A percentile compares a stretch with the other conserved stretches of the same genome.
Evolutionary conservation across 1,140 invertebrate genomes (phyloP).

Genomic region (Riptortus pedestris): DNA sequence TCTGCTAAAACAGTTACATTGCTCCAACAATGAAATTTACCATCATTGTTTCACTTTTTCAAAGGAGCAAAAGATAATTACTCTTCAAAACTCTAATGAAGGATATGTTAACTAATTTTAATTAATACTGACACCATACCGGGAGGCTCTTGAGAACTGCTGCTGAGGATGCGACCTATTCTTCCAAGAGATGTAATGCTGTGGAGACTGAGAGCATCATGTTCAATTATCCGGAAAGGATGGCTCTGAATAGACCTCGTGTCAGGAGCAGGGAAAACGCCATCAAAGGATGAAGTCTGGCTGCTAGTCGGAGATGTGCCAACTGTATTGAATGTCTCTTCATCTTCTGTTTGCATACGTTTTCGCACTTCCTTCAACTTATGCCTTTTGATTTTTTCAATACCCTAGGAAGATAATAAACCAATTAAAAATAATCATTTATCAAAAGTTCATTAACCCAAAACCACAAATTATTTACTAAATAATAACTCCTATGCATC

Average conservation of each 20-base stretch:
- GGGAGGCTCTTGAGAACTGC: too few species aligned
- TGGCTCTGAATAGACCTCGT: slow-evolving; percentile 47
- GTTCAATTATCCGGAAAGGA: slow-evolving; percentile 72
- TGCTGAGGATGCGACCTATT: slow-evolving; percentile 59
- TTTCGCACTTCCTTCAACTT: slow-evolving; percentile 71
- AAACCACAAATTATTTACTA: too few species aligned
- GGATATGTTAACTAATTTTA: too few species aligned
- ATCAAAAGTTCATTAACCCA: too few species aligned
- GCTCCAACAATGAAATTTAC: too few species aligned
- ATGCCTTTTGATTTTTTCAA: slow-evolving; percentile 34
- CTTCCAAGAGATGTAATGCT: slow-evolving; percentile 74
- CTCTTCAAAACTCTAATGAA: too few species aligned
- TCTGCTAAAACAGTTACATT: too few species aligned
- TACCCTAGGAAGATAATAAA: slow-evolving; percentile 22
- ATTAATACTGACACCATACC: too few species aligned
- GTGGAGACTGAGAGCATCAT: slow-evolving; percentile 73
- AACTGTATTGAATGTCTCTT: slow-evolving; percentile 49
- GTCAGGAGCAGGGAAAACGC: slow-evolving; percentile 43
- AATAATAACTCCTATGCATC: too few species aligned
- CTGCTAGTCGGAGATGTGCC: slow-evolving; percentile 65
- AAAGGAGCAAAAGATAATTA: too few species aligned
- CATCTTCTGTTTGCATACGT: slow-evolving; percentile 72
- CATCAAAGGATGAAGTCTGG: slow-evolving; percentile 60
- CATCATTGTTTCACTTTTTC: too few species aligned
- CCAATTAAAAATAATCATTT: slow-evolving; percentile 16